Base-by-base conservation (phyloP, 1,140 invertebrate species). In the Diachasmimorpha longicaudata region DNA sequence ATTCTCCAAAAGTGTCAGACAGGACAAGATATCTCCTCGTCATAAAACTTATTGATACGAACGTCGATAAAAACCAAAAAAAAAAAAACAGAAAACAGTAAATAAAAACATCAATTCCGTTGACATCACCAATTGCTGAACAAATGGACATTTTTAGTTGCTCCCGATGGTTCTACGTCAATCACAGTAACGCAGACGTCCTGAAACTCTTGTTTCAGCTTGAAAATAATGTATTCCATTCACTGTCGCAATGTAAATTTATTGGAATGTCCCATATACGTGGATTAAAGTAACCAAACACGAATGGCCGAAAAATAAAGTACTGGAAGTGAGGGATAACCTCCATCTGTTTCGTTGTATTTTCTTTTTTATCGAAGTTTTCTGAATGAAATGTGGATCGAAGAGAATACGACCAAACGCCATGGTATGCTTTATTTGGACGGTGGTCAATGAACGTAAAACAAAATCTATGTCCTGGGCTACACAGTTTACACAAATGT, bases 221-320 rank as follows among this genome's bases (percentile, higher is more conserved):
- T 63, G 10, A 63, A 63, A 63, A 63, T 14, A 31, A 63, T 25
- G 21, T 63, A 63, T 63, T 13, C 19, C 58, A 63, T 63, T 23
- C 23, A 63, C 19, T 63, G 10, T 63, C 58, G 10, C 58, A 25
- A 63, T 0, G 19, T 25, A 63, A 63, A 63, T 63, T 63, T 63
- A 63, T 63, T 63, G 58, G 31, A 25, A 63, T 63, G 1, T 21
- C 58, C 58, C 58, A 63, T 63, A 63, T 21, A 63, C 21, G 58
- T 63, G 58, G 58, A 63, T 63, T 63, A 63, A 63, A 63, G 58
- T 63, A 63, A 63, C 58, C 23, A 25, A 63, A 63, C 23, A 25
- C 58, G 58, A 63, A 63, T 63, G 58, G 23, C 19, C 23, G 23
- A 63, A 63, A 63, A 63, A 63, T 63, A 63, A 63, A 63, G 58